These are phyloP conservation scores for Cottus gobio DNA, from an alignment of 2,113 vertebrate genomes.

Conservation along the genomic window DNA sequence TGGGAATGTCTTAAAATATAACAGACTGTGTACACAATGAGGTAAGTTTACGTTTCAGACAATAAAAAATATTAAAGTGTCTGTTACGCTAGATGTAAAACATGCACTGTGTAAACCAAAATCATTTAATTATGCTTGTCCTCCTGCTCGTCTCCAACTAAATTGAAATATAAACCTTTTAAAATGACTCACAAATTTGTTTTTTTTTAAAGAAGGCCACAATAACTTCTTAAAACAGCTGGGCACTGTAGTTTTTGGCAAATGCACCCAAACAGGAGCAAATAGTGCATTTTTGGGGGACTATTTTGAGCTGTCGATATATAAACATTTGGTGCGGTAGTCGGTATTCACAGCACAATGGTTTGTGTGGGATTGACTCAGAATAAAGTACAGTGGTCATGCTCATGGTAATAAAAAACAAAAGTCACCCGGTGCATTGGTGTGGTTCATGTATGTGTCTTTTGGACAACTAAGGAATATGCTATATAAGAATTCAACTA, in stretches of 20 bases:
- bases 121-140: background rate
- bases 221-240: background rate
- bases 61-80: background rate
- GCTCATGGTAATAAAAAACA: background rate
- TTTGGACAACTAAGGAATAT: background rate
- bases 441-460: background rate
- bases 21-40: conserved; percentile 30
- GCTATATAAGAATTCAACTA: background rate
- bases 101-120: background rate
- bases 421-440: background rate
- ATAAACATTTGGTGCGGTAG: background rate
- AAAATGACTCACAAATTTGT: background rate
- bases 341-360: conserved; percentile 1
- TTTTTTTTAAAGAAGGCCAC: background rate
- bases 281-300: background rate
- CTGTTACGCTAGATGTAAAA: background rate
- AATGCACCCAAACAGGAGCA: background rate
- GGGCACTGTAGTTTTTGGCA: background rate
- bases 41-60: background rate
- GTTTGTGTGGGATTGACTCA: background rate
- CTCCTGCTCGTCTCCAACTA: background rate
- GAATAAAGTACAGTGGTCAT: conserved; percentile 1
- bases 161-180: background rate
- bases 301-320: background rate
- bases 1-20: conserved; percentile 27